phyloP scores from a whole-genome alignment of 2,113 vertebrate species.

The Chauna torquata region DNA sequence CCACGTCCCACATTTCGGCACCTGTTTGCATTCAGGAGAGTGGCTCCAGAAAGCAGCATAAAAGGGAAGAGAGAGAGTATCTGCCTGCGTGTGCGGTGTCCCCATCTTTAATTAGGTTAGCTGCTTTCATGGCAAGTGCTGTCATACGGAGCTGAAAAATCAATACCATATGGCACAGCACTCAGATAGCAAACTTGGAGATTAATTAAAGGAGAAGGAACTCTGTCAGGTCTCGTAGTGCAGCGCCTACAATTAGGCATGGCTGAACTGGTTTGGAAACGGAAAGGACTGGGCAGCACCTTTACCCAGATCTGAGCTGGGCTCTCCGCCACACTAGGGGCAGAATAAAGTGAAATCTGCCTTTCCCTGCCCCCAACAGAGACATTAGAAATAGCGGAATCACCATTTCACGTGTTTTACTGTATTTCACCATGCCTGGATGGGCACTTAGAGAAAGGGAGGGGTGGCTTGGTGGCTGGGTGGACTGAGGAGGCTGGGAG shows the following conservation, averaged over 20 bases:
- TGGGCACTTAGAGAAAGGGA: too few species aligned
- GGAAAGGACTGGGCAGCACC: neutral
- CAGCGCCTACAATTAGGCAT: constrained; percentile 24
- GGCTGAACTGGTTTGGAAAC: constrained; percentile 53
- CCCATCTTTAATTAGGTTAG: constrained; percentile 57
- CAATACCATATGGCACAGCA: constrained; percentile 68
- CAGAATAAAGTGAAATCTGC: neutral
- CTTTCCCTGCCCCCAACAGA: neutral
- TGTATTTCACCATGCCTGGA: neutral
- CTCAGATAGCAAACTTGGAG: constrained; percentile 64
- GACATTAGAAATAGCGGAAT: neutral
- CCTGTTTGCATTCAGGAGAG: neutral
- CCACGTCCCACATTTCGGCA: neutral
- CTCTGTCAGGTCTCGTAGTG: constrained; percentile 47
- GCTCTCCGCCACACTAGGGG: neutral
- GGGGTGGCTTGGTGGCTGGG: neutral
- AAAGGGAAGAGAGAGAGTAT: constrained; percentile 45
- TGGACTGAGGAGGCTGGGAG: neutral
- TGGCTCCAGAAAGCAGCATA: rapidly evolving
- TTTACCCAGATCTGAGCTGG: neutral
- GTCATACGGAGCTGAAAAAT: constrained; percentile 57
- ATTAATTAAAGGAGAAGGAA: constrained; percentile 71
- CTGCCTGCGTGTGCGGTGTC: neutral
- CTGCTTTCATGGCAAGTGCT: constrained; percentile 54
- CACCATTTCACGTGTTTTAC: rapidly evolving